These are phyloP conservation scores for Ctenoplectra terminalis DNA, from an alignment of 1,140 invertebrate genomes.

Conservation along the genomic window DNA sequence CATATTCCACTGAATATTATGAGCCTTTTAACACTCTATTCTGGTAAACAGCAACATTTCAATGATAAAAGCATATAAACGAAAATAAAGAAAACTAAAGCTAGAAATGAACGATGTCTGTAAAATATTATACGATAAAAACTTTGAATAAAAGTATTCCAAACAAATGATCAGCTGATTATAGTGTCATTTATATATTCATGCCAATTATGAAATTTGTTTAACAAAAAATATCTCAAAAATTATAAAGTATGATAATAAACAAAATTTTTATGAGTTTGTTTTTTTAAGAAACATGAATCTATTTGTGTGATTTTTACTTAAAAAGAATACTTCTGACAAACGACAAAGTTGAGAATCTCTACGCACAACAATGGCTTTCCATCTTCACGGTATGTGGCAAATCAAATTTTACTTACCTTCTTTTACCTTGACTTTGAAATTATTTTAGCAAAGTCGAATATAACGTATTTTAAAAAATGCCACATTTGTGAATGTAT, in stretches of 20 bases:
- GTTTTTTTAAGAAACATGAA: background rate
- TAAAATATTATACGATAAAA: no score
- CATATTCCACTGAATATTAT: constrained; percentile 41
- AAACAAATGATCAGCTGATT: constrained; percentile 47
- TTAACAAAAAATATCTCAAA: background rate
- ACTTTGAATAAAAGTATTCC: background rate
- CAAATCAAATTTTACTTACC: constrained; percentile 67
- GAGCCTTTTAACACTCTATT: constrained; percentile 22
- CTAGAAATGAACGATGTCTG: background rate
- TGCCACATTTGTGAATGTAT: constrained; percentile 8
- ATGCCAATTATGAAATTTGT: constrained; percentile 2
- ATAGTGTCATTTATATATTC: background rate
- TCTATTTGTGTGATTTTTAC: background rate
- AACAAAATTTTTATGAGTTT: background rate
- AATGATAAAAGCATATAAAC: constrained; percentile 19
- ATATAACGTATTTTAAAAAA: background rate
- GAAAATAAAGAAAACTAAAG: constrained; percentile 7
- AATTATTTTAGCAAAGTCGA: background rate
- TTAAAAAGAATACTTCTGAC: background rate
- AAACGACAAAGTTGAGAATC: constrained; percentile 73
- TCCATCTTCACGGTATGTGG: constrained; percentile 59
- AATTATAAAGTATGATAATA: background rate
- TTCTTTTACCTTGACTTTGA: constrained; percentile 18
- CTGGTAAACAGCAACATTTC: constrained; percentile 37
- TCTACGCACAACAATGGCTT: constrained; percentile 56